These are phyloP conservation scores for Actinostola sp. DNA, from an alignment of 92 coral and sea anemone species.

Conservation along the genomic window DNA sequence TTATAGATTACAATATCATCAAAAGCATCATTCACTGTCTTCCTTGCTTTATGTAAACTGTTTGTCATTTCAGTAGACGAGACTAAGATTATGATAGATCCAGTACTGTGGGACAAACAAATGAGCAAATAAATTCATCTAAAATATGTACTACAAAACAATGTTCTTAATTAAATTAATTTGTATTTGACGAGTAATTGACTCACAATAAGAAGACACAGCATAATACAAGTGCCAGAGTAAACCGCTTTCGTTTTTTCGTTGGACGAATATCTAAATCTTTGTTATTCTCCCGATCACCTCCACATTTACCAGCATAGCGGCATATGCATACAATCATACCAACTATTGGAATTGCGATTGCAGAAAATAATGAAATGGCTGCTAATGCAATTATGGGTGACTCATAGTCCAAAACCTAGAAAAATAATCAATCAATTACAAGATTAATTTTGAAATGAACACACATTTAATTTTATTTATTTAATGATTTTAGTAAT, in stretches of 20 bases:
- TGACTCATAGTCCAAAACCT: slow-evolving; percentile 77
- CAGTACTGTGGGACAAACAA: slow-evolving; percentile 37
- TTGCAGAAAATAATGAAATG: slow-evolving; percentile 61
- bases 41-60: slow-evolving; percentile 56
- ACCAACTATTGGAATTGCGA: slow-evolving; percentile 68
- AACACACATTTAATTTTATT: no score
- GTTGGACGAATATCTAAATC: slow-evolving; percentile 59
- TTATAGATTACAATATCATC: slow-evolving; percentile 62
- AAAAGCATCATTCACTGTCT: slow-evolving; percentile 54
- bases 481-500: not conserved
- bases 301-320: slow-evolving; percentile 66
- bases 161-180: no score
- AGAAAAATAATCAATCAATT: not conserved
- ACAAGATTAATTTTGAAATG: not conserved
- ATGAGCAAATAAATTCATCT: not conserved
- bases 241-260: slow-evolving; percentile 54
- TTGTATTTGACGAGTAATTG: no score
- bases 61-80: slow-evolving; percentile 64
- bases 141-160: not conserved
- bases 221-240: slow-evolving; percentile 60
- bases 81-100: slow-evolving; percentile 56
- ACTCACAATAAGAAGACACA: slow-evolving; percentile 70
- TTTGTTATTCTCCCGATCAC: slow-evolving; percentile 38
- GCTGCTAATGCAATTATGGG: slow-evolving; percentile 67
- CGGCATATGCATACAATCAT: slow-evolving; percentile 75